Percentiles rank a stretch among this genome's conserved stretches.
Conservation (phyloP, 1,140 invertebrate genomes). For the Choristoneura fumiferana region DNA sequence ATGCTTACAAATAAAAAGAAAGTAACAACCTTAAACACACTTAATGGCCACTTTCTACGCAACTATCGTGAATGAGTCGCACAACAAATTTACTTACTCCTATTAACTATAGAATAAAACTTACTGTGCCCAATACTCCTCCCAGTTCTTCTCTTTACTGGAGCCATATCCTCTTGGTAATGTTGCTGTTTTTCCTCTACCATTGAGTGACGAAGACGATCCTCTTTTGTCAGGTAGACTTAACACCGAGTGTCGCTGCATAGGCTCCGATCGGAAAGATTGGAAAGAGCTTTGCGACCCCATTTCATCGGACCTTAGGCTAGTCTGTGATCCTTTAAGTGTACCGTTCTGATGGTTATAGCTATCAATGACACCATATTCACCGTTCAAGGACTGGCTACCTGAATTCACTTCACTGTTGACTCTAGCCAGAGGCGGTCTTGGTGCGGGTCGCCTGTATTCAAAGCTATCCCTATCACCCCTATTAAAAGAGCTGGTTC, state of each 20-base stretch:
- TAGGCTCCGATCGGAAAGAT: constrained; percentile 63
- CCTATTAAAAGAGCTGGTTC: constrained; percentile 43
- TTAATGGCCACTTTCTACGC: too few relatives aligned
- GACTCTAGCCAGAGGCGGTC: constrained; percentile 41
- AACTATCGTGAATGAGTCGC: too few relatives aligned
- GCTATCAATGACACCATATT: constrained; percentile 29
- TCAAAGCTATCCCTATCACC: constrained; percentile 45
- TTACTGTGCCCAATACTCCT: constrained; percentile 75
- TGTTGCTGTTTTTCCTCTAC: constrained; percentile 55
- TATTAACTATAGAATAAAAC: constrained; percentile 29
- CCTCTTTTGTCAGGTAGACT: constrained; percentile 55
- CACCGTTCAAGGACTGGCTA: constrained; percentile 33
- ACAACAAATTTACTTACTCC: too few relatives aligned
- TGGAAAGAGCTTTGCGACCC: constrained; percentile 56
- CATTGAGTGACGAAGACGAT: constrained; percentile 47
- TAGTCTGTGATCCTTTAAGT: constrained; percentile 48
- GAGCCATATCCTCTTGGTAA: constrained; percentile 64
- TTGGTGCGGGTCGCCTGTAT: constrained; percentile 39
- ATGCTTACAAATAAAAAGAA: too few relatives aligned
- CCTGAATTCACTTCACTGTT: constrained; percentile 41
- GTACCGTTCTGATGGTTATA: constrained; percentile 35
- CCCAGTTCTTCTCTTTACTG: constrained; percentile 66
- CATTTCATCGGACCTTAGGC: constrained; percentile 55
- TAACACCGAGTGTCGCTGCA: constrained; percentile 51
- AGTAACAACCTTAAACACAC: too few relatives aligned